A percentile compares a stretch with the other conserved stretches of the same genome.
Conservation (phyloP, 1,140 invertebrate species). For the Berghia stephanieae region DNA sequence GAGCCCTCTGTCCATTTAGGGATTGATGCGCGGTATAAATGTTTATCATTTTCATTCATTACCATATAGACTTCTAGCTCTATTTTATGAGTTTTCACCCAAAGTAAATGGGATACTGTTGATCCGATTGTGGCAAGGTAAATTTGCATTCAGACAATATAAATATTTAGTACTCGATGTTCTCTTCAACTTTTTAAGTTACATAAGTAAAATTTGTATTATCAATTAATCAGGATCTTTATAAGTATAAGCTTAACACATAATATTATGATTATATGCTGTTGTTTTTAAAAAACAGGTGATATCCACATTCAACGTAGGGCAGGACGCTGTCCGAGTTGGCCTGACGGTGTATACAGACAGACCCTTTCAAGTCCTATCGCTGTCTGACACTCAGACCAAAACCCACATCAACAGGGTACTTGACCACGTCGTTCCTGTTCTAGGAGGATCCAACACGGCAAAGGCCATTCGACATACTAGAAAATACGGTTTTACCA, state of each 20-base stretch:
- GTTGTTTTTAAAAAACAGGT: conserved; percentile 32
- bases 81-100: too few relatives aligned
- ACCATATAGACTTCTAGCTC: too few relatives aligned
- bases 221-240: too few relatives aligned
- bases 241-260: neutral
- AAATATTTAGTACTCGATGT: too few relatives aligned
- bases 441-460: conserved; percentile 44
- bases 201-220: too few relatives aligned
- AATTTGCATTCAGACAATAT: too few relatives aligned
- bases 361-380: conserved; percentile 37
- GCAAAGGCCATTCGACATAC: conserved; percentile 37
- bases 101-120: too few relatives aligned
- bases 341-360: conserved; percentile 50
- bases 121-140: too few relatives aligned
- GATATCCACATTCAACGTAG: conserved; percentile 47
- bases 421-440: conserved; percentile 19
- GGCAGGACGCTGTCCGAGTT: conserved; percentile 38
- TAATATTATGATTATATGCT: neutral
- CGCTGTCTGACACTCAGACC: conserved; percentile 27
- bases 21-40: too few relatives aligned
- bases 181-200: too few relatives aligned
- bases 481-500: conserved; percentile 34
- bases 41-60: too few relatives aligned
- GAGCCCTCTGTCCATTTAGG: too few relatives aligned
- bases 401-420: neutral